Percentiles rank a stretch among this genome's conserved stretches.
These are phyloP conservation scores for Phasianus colchicus DNA, from an alignment of 2,113 vertebrate genomes.

Conservation along the genomic window DNA sequence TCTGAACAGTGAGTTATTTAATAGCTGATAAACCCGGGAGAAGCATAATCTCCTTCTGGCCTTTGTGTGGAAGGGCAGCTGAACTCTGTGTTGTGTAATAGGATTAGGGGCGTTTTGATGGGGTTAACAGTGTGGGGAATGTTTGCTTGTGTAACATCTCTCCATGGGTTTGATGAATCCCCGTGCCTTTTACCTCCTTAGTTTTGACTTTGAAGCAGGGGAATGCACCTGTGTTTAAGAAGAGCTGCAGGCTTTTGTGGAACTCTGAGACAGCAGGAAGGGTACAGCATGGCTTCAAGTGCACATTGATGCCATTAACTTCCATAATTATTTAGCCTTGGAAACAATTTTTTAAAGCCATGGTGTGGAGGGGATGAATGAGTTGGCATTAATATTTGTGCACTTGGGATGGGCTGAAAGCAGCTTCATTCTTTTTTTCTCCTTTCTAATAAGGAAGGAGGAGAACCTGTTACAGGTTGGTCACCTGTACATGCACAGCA, in stretches of 20 bases:
- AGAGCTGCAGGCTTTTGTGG: neutral
- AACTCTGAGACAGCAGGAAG: neutral
- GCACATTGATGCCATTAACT: neutral
- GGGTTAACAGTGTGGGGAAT: slow-evolving; percentile 15
- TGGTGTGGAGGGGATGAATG: rapidly evolving
- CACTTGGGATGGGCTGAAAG: neutral
- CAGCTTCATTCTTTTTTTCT: neutral
- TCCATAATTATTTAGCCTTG: neutral
- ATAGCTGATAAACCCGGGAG: slow-evolving; percentile 19
- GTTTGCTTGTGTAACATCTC: neutral
- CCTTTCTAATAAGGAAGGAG: neutral
- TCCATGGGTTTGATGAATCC: neutral
- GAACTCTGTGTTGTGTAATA: slow-evolving; percentile 11
- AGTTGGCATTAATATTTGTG: neutral
- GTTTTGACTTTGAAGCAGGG: neutral
- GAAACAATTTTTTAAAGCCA: neutral
- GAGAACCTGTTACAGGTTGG: neutral
- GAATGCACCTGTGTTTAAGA: neutral
- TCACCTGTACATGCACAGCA: rapidly evolving
- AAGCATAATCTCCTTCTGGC: slow-evolving; percentile 32
- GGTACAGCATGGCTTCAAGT: neutral
- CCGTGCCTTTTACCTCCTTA: neutral
- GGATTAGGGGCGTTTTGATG: slow-evolving; percentile 38
- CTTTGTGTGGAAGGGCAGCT: slow-evolving; percentile 15
- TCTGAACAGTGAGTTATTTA: neutral